Percentiles rank a stretch among this genome's conserved stretches.
phyloP scores from a whole-genome alignment of 2,113 vertebrate genomes.

The Paralichthys olivaceus region DNA sequence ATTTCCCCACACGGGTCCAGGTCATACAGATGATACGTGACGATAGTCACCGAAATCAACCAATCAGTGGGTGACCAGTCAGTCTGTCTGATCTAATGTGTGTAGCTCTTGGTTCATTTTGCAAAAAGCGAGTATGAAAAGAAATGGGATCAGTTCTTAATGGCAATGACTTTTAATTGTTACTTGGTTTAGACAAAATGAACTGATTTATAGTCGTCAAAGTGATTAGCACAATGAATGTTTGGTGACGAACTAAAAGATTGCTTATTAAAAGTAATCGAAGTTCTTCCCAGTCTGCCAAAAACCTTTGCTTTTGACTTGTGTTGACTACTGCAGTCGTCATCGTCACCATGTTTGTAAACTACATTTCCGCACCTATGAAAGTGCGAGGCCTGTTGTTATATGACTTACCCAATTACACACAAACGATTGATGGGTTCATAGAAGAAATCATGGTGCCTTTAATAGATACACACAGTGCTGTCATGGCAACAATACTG shows the following conservation, averaged over 20 bases:
- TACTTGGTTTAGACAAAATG: neutral
- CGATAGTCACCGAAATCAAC: too few species aligned
- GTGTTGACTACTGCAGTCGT: conserved; percentile 19
- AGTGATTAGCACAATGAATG: neutral
- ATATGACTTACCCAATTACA: conserved; percentile 5
- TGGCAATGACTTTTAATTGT: too few species aligned
- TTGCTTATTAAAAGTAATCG: neutral
- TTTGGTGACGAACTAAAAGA: neutral
- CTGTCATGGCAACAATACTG: conserved; percentile 18
- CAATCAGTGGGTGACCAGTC: too few species aligned
- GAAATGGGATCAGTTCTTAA: too few species aligned
- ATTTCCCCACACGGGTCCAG: too few species aligned
- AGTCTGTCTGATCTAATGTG: too few species aligned
- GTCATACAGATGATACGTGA: too few species aligned
- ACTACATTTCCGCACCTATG: neutral
- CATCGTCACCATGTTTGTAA: neutral
- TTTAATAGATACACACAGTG: neutral
- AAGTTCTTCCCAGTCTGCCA: too few species aligned
- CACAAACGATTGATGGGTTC: conserved; percentile 1
- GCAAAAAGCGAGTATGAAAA: too few species aligned
- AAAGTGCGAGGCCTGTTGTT: conserved; percentile 12
- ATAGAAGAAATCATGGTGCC: conserved; percentile 1
- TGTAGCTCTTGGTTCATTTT: too few species aligned
- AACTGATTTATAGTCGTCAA: neutral
- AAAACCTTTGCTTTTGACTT: conserved; percentile 17